Evolutionary conservation across 2,797 vertebrate species (phyloP), one percentile per base, ranked within the genome.

Genomic region (Notolabrus celidotus): DNA sequence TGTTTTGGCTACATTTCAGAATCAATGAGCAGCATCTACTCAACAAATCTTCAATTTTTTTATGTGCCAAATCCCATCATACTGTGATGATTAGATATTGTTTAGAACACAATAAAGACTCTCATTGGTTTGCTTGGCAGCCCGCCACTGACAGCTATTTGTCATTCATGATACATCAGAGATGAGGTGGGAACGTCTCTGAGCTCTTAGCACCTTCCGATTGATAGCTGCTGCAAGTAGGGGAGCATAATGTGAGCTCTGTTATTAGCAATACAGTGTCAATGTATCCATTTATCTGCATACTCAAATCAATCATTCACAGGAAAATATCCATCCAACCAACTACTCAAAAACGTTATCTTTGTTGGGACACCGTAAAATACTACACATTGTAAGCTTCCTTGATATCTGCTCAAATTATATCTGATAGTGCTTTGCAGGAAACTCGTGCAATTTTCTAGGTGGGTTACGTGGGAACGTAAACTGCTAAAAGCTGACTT

Each of bases 151-250:
- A 22, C 47, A 60, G 19, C 38, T 50, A 25, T 70, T 77, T 69
- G 49, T 82, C 64, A 82, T 77, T 76, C 64, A 65, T 68, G 23
- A 55, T 78, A 70, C 76, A 65, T 66, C 25, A 38, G 2, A 19
- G 63, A 70, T 49, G 55, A 84, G 71, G 77, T 80, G 83, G 78
- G 75, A 91, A 82, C 68, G 78, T 85, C 71, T 77, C 67, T 67
- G 71, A 43, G 71, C 80, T 87, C 73, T 83, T 84, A 80, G 66
- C 89, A 82, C 84, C 77, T 79, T 82, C 77, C 66, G 23, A 52
- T 73, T 79, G 70, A 82, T 36, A 25, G 38, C 59, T 27, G 68
- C 0, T 67, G 79, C 43, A 36, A 11, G 34, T 36, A 36, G 12
- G 68, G n/a, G 22, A 47, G 46, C 11, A 72, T 27, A 17, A 63